Evolutionary conservation across 2,797 vertebrate genomes (phyloP).

Genomic region (Poeciliopsis presidionis): DNA sequence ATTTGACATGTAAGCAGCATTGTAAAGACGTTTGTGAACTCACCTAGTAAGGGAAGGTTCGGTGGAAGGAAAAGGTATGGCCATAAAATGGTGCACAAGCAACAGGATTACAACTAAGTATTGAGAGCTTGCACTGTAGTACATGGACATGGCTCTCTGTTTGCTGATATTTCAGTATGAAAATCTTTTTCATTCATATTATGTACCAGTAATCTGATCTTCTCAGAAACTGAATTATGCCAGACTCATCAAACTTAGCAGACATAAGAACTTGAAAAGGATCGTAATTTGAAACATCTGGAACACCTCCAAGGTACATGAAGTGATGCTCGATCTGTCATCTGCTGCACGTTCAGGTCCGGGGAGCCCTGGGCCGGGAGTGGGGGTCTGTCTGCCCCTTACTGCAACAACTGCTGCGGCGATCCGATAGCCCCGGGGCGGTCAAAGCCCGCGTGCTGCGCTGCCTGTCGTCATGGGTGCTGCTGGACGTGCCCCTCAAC

Average conservation of each 20-base stretch:
- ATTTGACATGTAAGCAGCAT: background rate
- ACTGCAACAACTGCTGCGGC: conserved; percentile 92
- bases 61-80: background rate
- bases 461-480: conserved; percentile 98
- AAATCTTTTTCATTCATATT: background rate
- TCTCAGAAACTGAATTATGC: background rate
- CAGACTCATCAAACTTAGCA: background rate
- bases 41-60: background rate
- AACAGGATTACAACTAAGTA: background rate
- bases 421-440: conserved; percentile 91
- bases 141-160: background rate
- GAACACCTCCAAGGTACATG: background rate
- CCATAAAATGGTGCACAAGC: background rate
- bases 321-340: conserved; percentile 8
- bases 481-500: conserved; percentile 93
- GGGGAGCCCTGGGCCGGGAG: conserved; percentile 91
- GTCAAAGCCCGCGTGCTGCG: conserved; percentile 96
- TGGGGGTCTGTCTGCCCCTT: conserved; percentile 92
- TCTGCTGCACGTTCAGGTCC: conserved; percentile 79
- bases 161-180: background rate
- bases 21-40: background rate
- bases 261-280: background rate
- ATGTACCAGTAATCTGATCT: background rate
- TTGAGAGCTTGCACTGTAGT: background rate
- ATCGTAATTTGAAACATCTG: too few species aligned